Conservation (phyloP, 2,797 vertebrate species). For the Borostomias antarcticus region DNA sequence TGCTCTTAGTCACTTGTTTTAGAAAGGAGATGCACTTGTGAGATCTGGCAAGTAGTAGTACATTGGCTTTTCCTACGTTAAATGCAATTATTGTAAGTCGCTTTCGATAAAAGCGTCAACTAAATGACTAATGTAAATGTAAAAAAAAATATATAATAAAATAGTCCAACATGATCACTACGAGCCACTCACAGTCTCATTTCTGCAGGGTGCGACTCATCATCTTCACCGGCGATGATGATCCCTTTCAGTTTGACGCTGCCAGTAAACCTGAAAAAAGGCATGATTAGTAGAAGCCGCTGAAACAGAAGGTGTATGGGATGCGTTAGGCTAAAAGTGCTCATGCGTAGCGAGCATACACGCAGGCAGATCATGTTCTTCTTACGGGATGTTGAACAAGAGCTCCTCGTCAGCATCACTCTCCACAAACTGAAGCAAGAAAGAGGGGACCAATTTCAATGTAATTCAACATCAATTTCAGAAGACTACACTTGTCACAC, state of each 20-base stretch:
- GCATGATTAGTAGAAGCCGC: background rate
- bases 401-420: slow-evolving; percentile 96
- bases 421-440: slow-evolving; percentile 86
- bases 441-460: slow-evolving; percentile 4
- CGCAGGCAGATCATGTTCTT: slow-evolving; percentile 45
- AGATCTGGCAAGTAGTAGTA: too few species aligned
- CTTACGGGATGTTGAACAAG: slow-evolving; percentile 98
- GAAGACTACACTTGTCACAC: background rate
- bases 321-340: background rate
- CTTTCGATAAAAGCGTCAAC: too few species aligned
- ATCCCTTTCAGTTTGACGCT: slow-evolving; percentile 93
- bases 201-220: slow-evolving; percentile 89
- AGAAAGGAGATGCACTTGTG: too few species aligned
- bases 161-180: background rate
- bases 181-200: slow-evolving; percentile 94
- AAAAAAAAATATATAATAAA: too few species aligned
- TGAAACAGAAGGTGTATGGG: background rate
- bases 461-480: background rate
- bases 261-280: slow-evolving; percentile 89
- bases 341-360: background rate
- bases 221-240: slow-evolving; percentile 90
- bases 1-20: too few species aligned
- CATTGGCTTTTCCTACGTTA: too few species aligned
- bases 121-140: too few species aligned
- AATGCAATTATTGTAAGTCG: too few species aligned